Percentiles rank a stretch among this genome's conserved stretches.
Conservation (phyloP, 2,888 invertebrate species). For the Lithophane ornitopus region DNA sequence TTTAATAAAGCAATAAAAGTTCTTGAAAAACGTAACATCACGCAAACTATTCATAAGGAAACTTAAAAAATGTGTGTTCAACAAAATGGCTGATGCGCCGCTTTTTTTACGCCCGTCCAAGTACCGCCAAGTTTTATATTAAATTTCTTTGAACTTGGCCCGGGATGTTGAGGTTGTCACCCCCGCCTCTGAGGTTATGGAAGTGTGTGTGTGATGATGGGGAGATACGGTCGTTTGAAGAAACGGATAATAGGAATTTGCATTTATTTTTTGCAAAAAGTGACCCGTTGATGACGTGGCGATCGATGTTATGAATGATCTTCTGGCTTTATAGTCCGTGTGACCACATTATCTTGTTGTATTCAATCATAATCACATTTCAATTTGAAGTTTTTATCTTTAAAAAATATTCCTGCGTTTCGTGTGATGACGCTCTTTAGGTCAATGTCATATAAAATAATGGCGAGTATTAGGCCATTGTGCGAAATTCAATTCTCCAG, state of each 20-base stretch:
- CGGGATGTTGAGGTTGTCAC: slow-evolving; percentile 39
- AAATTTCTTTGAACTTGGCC: slow-evolving; percentile 68
- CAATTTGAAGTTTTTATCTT: background rate
- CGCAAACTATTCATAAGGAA: slow-evolving; percentile 61
- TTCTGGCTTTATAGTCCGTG: background rate
- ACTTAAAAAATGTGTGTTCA: slow-evolving; percentile 44
- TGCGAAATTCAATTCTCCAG: slow-evolving; percentile 18
- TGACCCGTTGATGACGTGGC: background rate
- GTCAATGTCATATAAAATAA: background rate
- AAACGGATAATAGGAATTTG: background rate
- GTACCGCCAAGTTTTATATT: slow-evolving; percentile 65
- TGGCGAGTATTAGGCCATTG: slow-evolving; percentile 20
- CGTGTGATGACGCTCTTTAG: background rate
- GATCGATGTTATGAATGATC: background rate
- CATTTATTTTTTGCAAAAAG: background rate
- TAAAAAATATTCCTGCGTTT: background rate
- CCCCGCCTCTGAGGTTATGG: slow-evolving; percentile 7
- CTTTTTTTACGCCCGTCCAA: slow-evolving; percentile 49
- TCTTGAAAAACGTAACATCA: slow-evolving; percentile 46
- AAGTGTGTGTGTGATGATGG: background rate
- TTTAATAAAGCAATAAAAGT: slow-evolving; percentile 54
- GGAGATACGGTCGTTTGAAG: background rate
- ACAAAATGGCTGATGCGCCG: slow-evolving; percentile 39
- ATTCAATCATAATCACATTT: background rate
- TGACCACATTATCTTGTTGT: background rate